phyloP scores from a whole-genome alignment of 2,113 vertebrate species.

The Vulpes vulpes region DNA sequence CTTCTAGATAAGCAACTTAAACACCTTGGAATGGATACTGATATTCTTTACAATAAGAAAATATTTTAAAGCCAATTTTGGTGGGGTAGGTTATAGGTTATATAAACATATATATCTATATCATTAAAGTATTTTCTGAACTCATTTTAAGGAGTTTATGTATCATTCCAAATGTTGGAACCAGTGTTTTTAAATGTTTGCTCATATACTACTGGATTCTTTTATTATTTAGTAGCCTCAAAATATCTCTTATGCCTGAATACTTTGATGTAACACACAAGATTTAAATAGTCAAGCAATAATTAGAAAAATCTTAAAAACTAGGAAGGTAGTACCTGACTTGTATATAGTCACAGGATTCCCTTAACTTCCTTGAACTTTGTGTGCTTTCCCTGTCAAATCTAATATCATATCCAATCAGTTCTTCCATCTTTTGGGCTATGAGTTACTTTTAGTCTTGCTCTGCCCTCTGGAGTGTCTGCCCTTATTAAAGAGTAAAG shows the following conservation, averaged over 20 bases:
- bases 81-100: background rate
- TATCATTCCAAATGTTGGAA: background rate
- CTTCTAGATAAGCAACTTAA: conserved; percentile 16
- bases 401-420: background rate
- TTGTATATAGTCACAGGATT: background rate
- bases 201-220: background rate
- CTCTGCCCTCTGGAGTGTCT: background rate
- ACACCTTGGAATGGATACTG: background rate
- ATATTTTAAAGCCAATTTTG: conserved; percentile 16
- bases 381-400: background rate
- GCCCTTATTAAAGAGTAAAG: background rate
- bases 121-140: background rate
- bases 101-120: background rate
- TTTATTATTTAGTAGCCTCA: conserved; percentile 1
- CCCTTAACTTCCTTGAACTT: background rate
- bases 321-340: conserved; percentile 10
- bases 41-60: background rate
- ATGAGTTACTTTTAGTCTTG: background rate
- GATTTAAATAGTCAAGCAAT: conserved; percentile 29
- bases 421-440: background rate
- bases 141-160: conserved; percentile 4
- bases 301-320: background rate
- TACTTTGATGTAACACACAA: background rate
- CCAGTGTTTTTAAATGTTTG: conserved; percentile 19
- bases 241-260: background rate